Evolutionary conservation across 2,113 vertebrate genomes (phyloP).

Genomic region (Podarcis muralis): DNA sequence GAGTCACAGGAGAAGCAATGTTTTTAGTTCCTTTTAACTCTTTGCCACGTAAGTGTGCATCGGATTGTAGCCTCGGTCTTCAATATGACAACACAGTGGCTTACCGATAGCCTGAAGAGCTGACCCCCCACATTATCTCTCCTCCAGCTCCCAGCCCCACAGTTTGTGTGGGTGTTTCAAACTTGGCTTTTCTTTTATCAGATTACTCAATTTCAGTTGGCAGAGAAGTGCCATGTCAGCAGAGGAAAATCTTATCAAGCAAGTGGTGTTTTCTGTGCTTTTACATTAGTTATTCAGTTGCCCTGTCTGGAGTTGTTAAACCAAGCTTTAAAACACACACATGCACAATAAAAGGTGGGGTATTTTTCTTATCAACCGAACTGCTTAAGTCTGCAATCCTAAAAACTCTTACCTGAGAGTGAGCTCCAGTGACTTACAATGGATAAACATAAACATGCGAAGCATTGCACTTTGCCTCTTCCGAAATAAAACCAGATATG

Average conservation of each 20-base stretch:
- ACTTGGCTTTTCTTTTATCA: conserved; percentile 1
- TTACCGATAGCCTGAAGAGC: neutral
- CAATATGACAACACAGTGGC: neutral
- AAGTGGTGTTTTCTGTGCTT: conserved; percentile 14
- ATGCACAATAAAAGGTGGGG: conserved; percentile 11
- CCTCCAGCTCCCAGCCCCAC: neutral
- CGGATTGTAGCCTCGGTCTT: neutral
- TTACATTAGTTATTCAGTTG: conserved; percentile 22
- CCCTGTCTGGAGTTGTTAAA: conserved; percentile 25
- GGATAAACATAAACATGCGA: neutral
- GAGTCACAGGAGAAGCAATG: too few relatives aligned
- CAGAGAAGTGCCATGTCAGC: conserved; percentile 31
- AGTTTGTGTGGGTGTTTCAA: conserved; percentile 17
- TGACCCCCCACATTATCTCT: neutral
- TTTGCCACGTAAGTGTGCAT: neutral
- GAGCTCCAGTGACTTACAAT: neutral
- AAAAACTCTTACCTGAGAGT: neutral
- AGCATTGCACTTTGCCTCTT: neutral
- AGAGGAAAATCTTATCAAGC: conserved; percentile 23
- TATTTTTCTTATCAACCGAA: conserved; percentile 19
- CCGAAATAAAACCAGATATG: neutral
- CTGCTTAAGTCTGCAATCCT: neutral
- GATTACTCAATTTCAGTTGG: neutral
- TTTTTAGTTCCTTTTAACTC: neutral
- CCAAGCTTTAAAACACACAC: neutral